Evolutionary conservation across 2,797 vertebrate genomes (phyloP), one percentile per base, ranked within the genome.

Genomic region (Diplodus sargus): DNA sequence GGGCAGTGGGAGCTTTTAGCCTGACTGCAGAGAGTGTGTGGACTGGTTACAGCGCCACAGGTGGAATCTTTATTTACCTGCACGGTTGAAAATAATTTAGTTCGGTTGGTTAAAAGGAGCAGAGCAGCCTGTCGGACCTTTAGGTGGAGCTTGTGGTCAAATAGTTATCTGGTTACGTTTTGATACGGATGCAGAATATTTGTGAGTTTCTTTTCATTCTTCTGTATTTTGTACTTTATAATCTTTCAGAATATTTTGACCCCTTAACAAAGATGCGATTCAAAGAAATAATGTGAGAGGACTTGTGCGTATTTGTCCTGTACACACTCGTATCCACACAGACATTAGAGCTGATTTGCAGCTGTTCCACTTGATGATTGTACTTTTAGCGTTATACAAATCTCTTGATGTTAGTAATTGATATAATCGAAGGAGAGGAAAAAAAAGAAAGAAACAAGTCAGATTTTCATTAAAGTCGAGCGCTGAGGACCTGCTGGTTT

Each of bases 381-480:
- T 23, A 60, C 15, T 59, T 48, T 62, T 15, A 15, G 4, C 23
- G 16, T 52, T 43, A 18, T 1, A 10, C 3, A 47, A 15, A 56
- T 28, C 14, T 30, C 48, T 45, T 30, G 0, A 23, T 49, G 28
- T 64, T 53, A 47, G 4, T 20, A 13, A 25, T 22, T 10, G 39
- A 43, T 22, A 13, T 14, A 12, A 42, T 28, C 15, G 43, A 67
- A 9, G 23, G 34, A 30, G 12, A 4, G 5, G 30, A 28, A 28
- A 28, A 25, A 4, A n/a, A 20, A 3, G 1, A 9, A 25, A 51
- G 10, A 20, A 25, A 25, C 3, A 28, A 65, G n/a, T 42, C 22
- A 48, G 16, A 59, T 52, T 65, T 48, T 34, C 15, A 77, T 79
- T 65, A 18, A 65, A 64, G 16, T 11, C 53, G 17, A 67, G 47